Evolutionary conservation across 1,140 invertebrate genomes (phyloP).

Genomic region (Pogonognathellus flavescens): DNA sequence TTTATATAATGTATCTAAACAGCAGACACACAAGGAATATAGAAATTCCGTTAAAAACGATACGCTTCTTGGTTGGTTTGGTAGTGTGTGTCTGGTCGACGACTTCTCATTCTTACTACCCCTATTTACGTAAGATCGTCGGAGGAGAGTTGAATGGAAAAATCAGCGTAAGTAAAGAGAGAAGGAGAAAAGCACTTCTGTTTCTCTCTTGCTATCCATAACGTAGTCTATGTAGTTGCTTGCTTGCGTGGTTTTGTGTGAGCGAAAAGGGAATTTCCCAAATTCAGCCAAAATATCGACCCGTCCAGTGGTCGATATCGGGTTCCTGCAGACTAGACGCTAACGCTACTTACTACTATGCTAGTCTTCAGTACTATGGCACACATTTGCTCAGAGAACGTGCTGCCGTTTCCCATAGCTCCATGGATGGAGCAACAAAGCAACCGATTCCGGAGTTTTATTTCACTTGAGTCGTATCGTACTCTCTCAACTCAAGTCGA

Average conservation of each 20-base stretch:
- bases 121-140: slow-evolving; percentile 42
- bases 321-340: slow-evolving; percentile 50
- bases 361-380: slow-evolving; percentile 17
- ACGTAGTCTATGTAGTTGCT: not conserved
- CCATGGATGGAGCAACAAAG: slow-evolving; percentile 42
- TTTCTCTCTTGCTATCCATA: not conserved
- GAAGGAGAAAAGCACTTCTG: slow-evolving; percentile 35
- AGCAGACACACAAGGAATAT: not conserved
- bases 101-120: slow-evolving; percentile 40
- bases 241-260: not conserved
- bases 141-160: slow-evolving; percentile 41
- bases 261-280: slow-evolving; percentile 33
- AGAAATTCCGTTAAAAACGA: slow-evolving; percentile 5
- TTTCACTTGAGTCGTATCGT: slow-evolving; percentile 21
- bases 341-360: slow-evolving; percentile 11
- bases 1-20: not conserved
- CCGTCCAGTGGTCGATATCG: slow-evolving; percentile 51
- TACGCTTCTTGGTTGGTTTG: not conserved
- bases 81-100: slow-evolving; percentile 23
- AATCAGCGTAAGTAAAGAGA: slow-evolving; percentile 43
- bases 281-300: slow-evolving; percentile 54
- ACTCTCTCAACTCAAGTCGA: slow-evolving; percentile 30
- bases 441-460: slow-evolving; percentile 41
- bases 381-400: slow-evolving; percentile 46
- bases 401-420: slow-evolving; percentile 24